Conservation (phyloP, 2,888 invertebrate species). For the Amiota mariae region DNA sequence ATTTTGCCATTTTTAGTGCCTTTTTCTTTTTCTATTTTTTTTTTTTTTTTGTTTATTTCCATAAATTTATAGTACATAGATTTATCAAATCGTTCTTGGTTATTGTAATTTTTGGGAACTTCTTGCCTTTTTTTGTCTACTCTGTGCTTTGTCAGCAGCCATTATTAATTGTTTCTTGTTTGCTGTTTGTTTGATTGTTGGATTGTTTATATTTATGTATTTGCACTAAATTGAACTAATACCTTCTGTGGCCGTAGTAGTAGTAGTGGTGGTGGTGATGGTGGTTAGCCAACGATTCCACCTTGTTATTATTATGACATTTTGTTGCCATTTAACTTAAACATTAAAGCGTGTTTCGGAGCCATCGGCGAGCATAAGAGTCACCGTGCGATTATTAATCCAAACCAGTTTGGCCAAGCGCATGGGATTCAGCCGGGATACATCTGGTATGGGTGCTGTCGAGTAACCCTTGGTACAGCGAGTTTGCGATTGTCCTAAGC, state of each 20-base stretch:
- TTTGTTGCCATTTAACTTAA: conserved; percentile 72
- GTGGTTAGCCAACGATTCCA: background rate
- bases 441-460: conserved; percentile 92
- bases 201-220: background rate
- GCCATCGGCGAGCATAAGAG: conserved; percentile 95
- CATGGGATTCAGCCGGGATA: conserved; percentile 88
- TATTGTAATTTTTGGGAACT: no score
- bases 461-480: conserved; percentile 96
- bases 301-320: conserved; percentile 9
- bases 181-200: background rate
- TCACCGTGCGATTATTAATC: conserved; percentile 94
- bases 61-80: background rate
- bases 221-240: conserved; percentile 18
- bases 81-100: background rate
- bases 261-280: no score
- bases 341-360: conserved; percentile 91
- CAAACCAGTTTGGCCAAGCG: conserved; percentile 93
- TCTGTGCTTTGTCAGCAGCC: background rate
- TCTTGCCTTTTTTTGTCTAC: background rate
- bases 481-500: conserved; percentile 96
- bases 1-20: conserved; percentile 14
- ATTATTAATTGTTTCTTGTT: background rate
- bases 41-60: background rate
- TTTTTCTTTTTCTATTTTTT: background rate
- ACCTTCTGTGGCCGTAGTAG: background rate